These are phyloP conservation scores for Conchocele bisecta DNA, from an alignment of 2,888 invertebrate genomes.

Conservation along the genomic window DNA sequence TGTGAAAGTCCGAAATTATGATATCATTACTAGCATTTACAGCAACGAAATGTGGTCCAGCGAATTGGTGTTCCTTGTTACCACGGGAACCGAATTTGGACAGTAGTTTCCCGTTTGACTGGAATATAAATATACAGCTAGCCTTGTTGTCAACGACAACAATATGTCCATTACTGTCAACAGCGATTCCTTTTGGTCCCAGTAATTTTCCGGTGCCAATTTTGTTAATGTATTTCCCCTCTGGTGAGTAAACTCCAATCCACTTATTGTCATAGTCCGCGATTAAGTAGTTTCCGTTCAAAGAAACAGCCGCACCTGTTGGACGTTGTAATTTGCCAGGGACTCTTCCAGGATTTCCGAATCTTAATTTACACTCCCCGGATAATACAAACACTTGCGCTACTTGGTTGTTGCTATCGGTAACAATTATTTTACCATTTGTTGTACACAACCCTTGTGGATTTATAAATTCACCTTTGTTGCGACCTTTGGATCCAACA, in stretches of 20 bases:
- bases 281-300: slow-evolving; percentile 84
- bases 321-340: slow-evolving; percentile 84
- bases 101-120: slow-evolving; percentile 84
- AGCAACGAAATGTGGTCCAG: slow-evolving; percentile 85
- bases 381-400: slow-evolving; percentile 81
- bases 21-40: slow-evolving; percentile 84
- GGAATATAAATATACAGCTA: slow-evolving; percentile 84
- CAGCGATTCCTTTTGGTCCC: slow-evolving; percentile 85
- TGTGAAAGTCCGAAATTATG: slow-evolving; percentile 85
- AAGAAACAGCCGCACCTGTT: slow-evolving; percentile 84
- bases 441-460: slow-evolving; percentile 84
- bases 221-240: slow-evolving; percentile 84
- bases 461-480: slow-evolving; percentile 84
- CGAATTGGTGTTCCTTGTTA: slow-evolving; percentile 83
- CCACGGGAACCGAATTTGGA: slow-evolving; percentile 83
- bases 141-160: slow-evolving; percentile 85
- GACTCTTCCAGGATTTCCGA: slow-evolving; percentile 83
- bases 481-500: slow-evolving; percentile 84
- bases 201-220: slow-evolving; percentile 84
- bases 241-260: slow-evolving; percentile 84
- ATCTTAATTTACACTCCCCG: slow-evolving; percentile 83
- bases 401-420: slow-evolving; percentile 84
- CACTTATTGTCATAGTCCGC: slow-evolving; percentile 85
- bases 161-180: slow-evolving; percentile 83
- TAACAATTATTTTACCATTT: slow-evolving; percentile 83